Base-by-base conservation (phyloP, 2,888 invertebrate species). In the Macaria liturata region DNA sequence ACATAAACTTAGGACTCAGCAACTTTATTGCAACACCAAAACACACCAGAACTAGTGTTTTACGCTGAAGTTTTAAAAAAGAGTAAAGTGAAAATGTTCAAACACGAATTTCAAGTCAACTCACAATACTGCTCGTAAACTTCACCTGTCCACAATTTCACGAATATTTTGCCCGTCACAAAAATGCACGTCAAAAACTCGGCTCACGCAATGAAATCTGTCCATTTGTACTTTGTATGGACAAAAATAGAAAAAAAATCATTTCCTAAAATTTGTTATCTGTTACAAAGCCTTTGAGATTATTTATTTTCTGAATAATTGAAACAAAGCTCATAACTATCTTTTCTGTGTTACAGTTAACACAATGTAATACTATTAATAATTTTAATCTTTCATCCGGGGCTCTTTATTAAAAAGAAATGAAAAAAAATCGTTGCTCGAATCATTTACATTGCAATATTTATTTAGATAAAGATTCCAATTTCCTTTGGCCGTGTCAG, bases 401-500 rank as follows among this genome's bases (percentile, higher is more conserved):
- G 20, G 2, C 20, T 20, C 20, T 20, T 20, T 20, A 20, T 20
- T 20, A 20, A 20, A n/a, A 20, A 20, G 20, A 20, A 20, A 20
- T 20, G 20, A 20, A 2, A 20, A 20, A 20, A 20, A 20, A 20
- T 20, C 20, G 20, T 20, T 1, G 20, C 20, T 20, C 20, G 20
- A 20, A 20, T 20, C 34, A 6, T 37, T 7, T 1, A 37, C 34
- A 37, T 37, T 37, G 34, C 7, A 6, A 9, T 44, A 37, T 46
- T 49, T 49, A 43, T 43, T 49, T 40, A 47, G 20, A 45, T 32
- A 5, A 32, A 3, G 49, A 6, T 32, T 46, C 49, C 49, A 55
- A 55, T 55, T 55, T 55, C 55, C 49, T 55, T 49, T 40, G 39
- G 32, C 4, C 8, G 46, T 42, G 42, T 5, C 20, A 42, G 42